phyloP scores from a whole-genome alignment of 2,113 vertebrate species.

The Phyllostomus hastatus region DNA sequence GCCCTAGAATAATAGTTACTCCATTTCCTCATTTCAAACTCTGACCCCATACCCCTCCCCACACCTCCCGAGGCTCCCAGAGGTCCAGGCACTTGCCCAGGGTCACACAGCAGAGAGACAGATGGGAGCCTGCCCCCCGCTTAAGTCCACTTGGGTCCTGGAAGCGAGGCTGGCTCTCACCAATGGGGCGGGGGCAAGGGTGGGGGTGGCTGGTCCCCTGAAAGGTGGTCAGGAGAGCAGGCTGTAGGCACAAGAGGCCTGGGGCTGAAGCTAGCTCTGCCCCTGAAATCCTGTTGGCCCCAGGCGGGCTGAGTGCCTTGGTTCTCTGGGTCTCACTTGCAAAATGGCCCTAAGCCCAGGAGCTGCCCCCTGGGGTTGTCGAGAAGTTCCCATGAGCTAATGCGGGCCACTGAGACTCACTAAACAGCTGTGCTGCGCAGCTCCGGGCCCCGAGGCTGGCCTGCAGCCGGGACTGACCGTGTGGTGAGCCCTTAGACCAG shows the following conservation, averaged over 20 bases:
- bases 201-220: background rate
- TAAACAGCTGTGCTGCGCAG: background rate
- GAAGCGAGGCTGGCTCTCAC: background rate
- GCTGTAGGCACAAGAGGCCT: background rate
- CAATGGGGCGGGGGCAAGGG: background rate
- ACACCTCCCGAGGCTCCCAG: background rate
- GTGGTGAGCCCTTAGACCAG: background rate
- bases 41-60: no score
- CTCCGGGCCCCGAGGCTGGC: background rate
- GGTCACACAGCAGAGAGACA: background rate
- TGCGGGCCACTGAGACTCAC: background rate
- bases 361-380: background rate
- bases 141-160: background rate
- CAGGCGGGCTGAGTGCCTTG: background rate
- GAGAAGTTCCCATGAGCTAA: background rate
- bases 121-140: background rate
- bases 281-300: background rate
- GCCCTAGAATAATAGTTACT: rapidly evolving
- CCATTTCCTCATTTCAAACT: background rate
- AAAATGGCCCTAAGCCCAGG: background rate
- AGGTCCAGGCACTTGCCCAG: background rate
- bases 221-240: background rate
- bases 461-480: background rate
- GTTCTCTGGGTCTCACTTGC: background rate
- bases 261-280: background rate